Evolutionary conservation across 1,140 invertebrate species (phyloP).

Genomic region (Eriocheir sinensis): DNA sequence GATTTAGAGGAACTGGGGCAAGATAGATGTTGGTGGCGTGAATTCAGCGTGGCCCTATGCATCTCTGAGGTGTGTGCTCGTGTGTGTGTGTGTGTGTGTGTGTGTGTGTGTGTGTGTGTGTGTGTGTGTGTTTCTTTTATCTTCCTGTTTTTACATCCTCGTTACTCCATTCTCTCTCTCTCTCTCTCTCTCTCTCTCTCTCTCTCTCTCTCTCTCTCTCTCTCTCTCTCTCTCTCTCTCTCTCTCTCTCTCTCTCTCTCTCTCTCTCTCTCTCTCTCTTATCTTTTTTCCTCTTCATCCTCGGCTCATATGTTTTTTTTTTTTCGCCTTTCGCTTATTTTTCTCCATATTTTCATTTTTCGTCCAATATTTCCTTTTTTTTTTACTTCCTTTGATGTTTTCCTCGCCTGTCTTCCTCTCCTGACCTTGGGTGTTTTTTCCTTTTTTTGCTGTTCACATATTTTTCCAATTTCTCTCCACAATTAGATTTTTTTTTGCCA

Average conservation of each 20-base stretch:
- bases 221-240: background rate
- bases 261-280: background rate
- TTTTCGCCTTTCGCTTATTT: background rate
- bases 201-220: background rate
- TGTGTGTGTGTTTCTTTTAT: too few species aligned
- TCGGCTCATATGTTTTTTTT: background rate
- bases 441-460: background rate
- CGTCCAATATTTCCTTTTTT: background rate
- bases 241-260: background rate
- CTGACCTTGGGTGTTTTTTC: background rate
- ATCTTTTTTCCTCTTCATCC: background rate
- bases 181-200: constrained; percentile 24
- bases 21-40: too few species aligned
- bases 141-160: too few species aligned
- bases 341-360: background rate
- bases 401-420: background rate
- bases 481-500: background rate
- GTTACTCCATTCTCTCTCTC: too few species aligned
- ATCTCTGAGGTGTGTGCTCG: too few species aligned
- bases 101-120: too few species aligned
- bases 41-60: too few species aligned
- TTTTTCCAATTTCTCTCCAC: background rate
- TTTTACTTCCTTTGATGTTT: background rate
- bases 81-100: too few species aligned
- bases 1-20: too few species aligned